Evolutionary conservation across 2,888 invertebrate genomes (phyloP), one percentile per base, ranked within the genome.

Genomic region (Diplolepis rosae): DNA sequence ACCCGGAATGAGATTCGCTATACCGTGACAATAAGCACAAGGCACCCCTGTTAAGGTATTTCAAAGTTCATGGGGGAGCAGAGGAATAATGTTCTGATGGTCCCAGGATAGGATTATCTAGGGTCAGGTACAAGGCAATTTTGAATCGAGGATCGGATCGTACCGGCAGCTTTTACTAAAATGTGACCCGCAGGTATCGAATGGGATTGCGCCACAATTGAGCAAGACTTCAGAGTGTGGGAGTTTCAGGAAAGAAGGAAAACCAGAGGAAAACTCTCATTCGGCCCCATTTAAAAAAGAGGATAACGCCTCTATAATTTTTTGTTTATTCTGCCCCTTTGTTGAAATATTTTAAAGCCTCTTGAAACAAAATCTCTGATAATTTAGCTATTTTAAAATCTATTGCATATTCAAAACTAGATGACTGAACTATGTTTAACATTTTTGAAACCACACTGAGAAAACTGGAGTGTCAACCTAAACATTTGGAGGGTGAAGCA

Each of bases 81-180:
- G 42, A 69, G 77, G 77, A 74, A 84, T 81, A 85, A 82, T 79
- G 78, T 78, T 73, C 74, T 69, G 77, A 81, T 77, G 77, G 74
- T 77, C 77, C 78, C 72, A 72, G 83, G 86, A 87, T 85, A 87
- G 88, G 88, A 88, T 88, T 88, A 88, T 88, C 87, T 87, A 80
- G 79, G 85, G 84, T 85, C 86, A 86, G 85, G 87, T 88, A 88
- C 79, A 61, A 68, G 68, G 54, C 65, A 72, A 70, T 42, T 48
- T 27, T 24, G 56, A 69, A 74, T 77, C 71, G 54, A 73, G 72
- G 45, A 66, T 72, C 35, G 70, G 50, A 11, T 54, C 56, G 22
- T 66, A 35, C 35, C 30, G 22, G 50, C 28, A 65, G 72, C 73
- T 61, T 15, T 56, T 69, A 68, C 72, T 80, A 84, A 83, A 84